Evolutionary conservation across 2,797 vertebrate genomes (phyloP), one percentile per base, ranked within the genome.

Genomic region (Amphiprion clarkii): DNA sequence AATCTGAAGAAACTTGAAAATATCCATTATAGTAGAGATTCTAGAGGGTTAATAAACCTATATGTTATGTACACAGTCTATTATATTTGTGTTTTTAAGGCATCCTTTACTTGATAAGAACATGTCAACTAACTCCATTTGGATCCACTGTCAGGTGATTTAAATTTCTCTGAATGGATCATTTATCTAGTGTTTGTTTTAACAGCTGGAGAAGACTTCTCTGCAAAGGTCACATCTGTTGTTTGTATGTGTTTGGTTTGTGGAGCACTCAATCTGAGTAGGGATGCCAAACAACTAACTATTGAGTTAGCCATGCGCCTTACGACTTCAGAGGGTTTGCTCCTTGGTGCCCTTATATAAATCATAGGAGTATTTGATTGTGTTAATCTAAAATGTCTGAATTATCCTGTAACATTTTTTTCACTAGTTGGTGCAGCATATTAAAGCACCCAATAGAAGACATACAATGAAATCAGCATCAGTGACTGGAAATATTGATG

Each of bases 151-250:
- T 53, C n/a, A 78, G 23, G 27, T 51, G 33, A 53, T 21, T n/a
- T 64, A 31, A 54, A 79, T 40, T 36, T 70, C 57, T 17, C 66
- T 75, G 46, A 86, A 59, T 76, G 51, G 49, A 60, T 42, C 57
- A 23, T 78, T 82, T 74, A 9, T 82, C 78, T n/a, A 19, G 69
- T 79, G 76, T 89, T 86, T 90, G 85, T 87, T 84, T 65, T 80
- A 82, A 88, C 87, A 93, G 90, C 89, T 89, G 91, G 33, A 74
- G 74, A 49, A 11, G 57, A 61, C 56, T 44, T 16, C 42, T 58
- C 69, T 74, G 57, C 72, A 67, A 51, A 60, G 79, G 52, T 46
- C 66, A 68, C 56, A 13, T 82, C 53, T 75, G 71, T 83, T 84
- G 63, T 76, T 85, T 65, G 44, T 81, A 36, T 80, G 52, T 83